Evolutionary conservation across 2,113 vertebrate species (phyloP).

Genomic region (Thamnaconus septentrionalis): DNA sequence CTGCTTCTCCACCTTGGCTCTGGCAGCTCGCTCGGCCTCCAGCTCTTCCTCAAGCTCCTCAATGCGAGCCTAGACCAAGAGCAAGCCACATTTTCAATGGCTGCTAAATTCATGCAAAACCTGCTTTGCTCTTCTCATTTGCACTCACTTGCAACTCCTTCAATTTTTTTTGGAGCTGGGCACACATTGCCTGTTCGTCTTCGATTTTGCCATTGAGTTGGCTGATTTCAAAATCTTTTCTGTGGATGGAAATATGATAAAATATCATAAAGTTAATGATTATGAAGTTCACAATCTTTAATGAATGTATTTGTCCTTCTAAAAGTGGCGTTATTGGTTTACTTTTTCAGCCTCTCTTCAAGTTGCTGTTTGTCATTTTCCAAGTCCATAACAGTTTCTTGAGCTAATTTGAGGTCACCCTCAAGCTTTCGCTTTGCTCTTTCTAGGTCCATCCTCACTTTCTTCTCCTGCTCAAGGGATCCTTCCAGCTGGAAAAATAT

Average conservation of each 20-base stretch:
- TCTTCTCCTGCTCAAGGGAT: slow-evolving; percentile 84
- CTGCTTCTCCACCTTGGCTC: slow-evolving; percentile 80
- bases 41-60: slow-evolving; percentile 75
- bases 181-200: slow-evolving; percentile 78
- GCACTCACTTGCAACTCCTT: slow-evolving; percentile 83
- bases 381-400: slow-evolving; percentile 63
- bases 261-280: not conserved
- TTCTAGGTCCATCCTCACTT: slow-evolving; percentile 81
- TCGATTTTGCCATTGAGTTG: slow-evolving; percentile 83
- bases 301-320: not conserved
- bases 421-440: slow-evolving; percentile 76
- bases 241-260: slow-evolving; percentile 34
- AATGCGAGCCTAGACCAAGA: slow-evolving; percentile 61
- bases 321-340: not conserved
- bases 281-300: no score
- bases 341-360: slow-evolving; percentile 70
- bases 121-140: no score
- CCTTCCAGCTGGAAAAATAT: slow-evolving; percentile 74
- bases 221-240: slow-evolving; percentile 87
- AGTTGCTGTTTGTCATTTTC: slow-evolving; percentile 70
- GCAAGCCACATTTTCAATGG: not conserved
- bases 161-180: slow-evolving; percentile 86
- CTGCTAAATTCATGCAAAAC: no score
- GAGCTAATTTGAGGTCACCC: slow-evolving; percentile 60
- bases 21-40: slow-evolving; percentile 76